Evolutionary conservation across 2,888 invertebrate species (phyloP).

Genomic region (Kuschelorhynchus macadamiae): DNA sequence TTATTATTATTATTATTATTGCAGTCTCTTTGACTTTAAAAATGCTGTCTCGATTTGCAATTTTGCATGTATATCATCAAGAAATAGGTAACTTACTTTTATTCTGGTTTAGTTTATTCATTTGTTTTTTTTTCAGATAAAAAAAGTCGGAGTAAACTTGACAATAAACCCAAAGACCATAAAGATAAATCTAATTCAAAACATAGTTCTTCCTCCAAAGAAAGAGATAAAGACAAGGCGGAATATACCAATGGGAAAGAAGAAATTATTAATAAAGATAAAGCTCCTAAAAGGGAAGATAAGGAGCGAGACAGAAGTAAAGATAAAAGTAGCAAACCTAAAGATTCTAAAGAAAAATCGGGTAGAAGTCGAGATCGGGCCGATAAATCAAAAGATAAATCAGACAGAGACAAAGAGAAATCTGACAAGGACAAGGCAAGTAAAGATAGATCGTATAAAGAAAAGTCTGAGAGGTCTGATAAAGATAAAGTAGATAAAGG

Average conservation of each 20-base stretch:
- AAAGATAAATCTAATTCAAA: conserved; percentile 58
- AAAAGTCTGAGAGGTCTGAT: conserved; percentile 56
- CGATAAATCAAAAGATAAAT: conserved; percentile 28
- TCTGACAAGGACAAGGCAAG: conserved; percentile 46
- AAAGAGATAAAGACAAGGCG: conserved; percentile 65
- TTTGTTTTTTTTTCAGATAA: conserved; percentile 39
- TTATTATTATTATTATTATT: too few relatives aligned
- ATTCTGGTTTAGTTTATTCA: too few relatives aligned
- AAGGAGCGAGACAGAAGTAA: conserved; percentile 53
- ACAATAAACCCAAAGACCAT: conserved; percentile 65
- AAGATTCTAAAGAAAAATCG: conserved; percentile 28
- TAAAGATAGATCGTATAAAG: conserved; percentile 36
- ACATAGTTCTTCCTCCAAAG: conserved; percentile 46
- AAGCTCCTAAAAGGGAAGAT: conserved; percentile 25
- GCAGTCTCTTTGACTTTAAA: too few relatives aligned
- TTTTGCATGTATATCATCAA: too few relatives aligned
- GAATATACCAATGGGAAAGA: conserved; percentile 36
- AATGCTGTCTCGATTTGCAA: too few relatives aligned
- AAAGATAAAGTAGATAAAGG: conserved; percentile 56
- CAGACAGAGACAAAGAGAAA: conserved; percentile 38
- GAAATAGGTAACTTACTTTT: too few relatives aligned
- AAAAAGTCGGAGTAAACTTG: conserved; percentile 50
- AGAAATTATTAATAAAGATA: conserved; percentile 30
- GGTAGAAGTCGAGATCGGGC: conserved; percentile 43
- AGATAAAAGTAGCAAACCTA: conserved; percentile 50